Base-by-base conservation (phyloP, 1,140 invertebrate genomes). In the Dreissena rostriformis region DNA sequence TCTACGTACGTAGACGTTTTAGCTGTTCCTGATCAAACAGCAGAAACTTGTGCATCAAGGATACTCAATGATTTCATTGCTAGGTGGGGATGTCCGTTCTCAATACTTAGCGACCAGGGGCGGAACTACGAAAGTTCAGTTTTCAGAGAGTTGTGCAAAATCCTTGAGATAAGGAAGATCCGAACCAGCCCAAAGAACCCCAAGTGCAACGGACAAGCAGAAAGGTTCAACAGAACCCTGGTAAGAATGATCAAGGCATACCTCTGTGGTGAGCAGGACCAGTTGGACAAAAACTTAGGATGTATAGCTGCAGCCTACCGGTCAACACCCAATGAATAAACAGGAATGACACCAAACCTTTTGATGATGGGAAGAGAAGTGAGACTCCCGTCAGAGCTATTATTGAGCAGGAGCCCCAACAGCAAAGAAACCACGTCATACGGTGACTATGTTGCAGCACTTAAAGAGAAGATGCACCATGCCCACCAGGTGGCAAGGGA, bases 1-100 rank as follows among this genome's bases (percentile, higher is more conserved):
- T 17, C 53, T n/a, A 77, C 61, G 74, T 77, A 65, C 29, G 57
- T 77, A 14, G 74, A 77, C 29, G 61, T 77, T 14, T 26, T 77
- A 19, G 10, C 74, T 28, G 61, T 77, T 14, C 55, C 74, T 57
- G 61, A 66, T 65, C 74, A 77, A 66, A 65, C 74, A 65, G 74
- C 74, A 12, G 74, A 77, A 77, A 66, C 26, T 10, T 77, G 74
- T 77, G 74, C 74, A n/a, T 8, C 26, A 24, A 63, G 28, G 17
- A 65, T 63, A 11, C 28, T 77, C 17, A 65, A 77, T 65, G 55
- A 65, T 11, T 11, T 77, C 39, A 29, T 65, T n/a, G 12, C 8
- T 29, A 6, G 52, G 6, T 75, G 53, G 15, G 68, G 68, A 10
- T 72, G 68, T 49, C 68, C 68, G n/a, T n/a, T n/a, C n/a, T 14